A percentile compares a stretch with the other conserved stretches of the same genome.
These are phyloP conservation scores for Zeus faber DNA, from an alignment of 2,113 vertebrate genomes.

Conservation along the genomic window DNA sequence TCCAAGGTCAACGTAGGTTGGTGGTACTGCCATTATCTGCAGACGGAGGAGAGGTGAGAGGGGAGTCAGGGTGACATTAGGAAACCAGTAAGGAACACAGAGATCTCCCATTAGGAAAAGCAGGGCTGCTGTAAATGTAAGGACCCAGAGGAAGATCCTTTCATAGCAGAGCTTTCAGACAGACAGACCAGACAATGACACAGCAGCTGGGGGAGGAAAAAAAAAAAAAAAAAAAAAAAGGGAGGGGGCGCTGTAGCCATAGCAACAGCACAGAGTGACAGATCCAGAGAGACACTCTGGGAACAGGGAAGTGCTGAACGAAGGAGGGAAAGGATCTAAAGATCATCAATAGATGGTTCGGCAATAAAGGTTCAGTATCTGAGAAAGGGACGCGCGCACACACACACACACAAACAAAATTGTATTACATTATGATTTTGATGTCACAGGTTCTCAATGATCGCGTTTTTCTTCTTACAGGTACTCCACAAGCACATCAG, in stretches of 20 bases:
- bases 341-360: too few relatives aligned
- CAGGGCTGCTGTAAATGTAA: too few relatives aligned
- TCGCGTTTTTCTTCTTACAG: too few relatives aligned
- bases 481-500: too few relatives aligned
- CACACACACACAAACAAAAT: too few relatives aligned
- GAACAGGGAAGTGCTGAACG: background rate
- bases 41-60: slow-evolving; percentile 4
- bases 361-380: too few relatives aligned
- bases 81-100: background rate
- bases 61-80: background rate
- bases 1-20: slow-evolving; percentile 90
- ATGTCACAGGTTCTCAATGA: too few relatives aligned
- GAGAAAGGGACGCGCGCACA: too few relatives aligned
- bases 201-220: slow-evolving; percentile 2
- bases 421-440: too few relatives aligned
- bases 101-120: background rate
- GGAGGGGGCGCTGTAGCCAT: background rate
- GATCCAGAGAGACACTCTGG: slow-evolving; percentile 15
- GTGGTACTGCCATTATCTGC: slow-evolving; percentile 93
- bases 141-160: too few relatives aligned
- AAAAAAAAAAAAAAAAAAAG: too few relatives aligned
- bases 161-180: background rate
- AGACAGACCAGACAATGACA: background rate
- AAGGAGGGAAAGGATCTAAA: too few relatives aligned
- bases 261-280: slow-evolving; percentile 8